Conservation (phyloP, 2,888 invertebrate species). For the Brenthis hecate region DNA sequence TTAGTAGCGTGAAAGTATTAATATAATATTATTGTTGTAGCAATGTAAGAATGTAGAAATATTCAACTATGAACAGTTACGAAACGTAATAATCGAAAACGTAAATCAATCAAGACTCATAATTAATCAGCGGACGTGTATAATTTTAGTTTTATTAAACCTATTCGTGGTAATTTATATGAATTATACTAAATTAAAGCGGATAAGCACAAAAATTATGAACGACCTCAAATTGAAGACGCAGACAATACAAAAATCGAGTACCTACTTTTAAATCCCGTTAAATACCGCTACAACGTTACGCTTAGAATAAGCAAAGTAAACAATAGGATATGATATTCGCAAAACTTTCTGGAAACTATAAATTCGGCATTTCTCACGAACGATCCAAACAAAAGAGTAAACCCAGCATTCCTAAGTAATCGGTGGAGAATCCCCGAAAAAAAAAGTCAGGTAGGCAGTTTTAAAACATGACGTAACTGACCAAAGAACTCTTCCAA, state of each 20-base stretch:
- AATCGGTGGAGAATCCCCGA: slow-evolving; percentile 52
- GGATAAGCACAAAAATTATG: neutral
- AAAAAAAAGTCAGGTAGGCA: slow-evolving; percentile 52
- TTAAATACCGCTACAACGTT: neutral
- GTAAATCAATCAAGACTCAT: too few species aligned
- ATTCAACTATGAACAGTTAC: too few species aligned
- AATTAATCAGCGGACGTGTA: too few species aligned
- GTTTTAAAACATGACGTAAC: slow-evolving; percentile 47
- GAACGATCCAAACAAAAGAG: slow-evolving; percentile 39
- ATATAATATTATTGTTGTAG: too few species aligned
- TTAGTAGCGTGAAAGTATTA: too few species aligned
- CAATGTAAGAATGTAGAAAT: too few species aligned
- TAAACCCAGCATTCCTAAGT: slow-evolving; percentile 53
- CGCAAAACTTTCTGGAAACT: slow-evolving; percentile 41
- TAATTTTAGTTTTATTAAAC: neutral
- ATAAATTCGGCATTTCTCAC: slow-evolving; percentile 44
- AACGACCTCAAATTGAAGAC: neutral
- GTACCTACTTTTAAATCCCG: too few species aligned
- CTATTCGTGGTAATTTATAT: too few species aligned
- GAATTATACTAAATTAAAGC: too few species aligned
- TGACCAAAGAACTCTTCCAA: slow-evolving; percentile 14
- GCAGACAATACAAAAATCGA: neutral
- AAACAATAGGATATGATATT: slow-evolving; percentile 22
- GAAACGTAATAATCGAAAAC: too few species aligned
- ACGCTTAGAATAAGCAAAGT: neutral